Conservation (phyloP, 2,113 vertebrate species). For the Vidua chalybeata region DNA sequence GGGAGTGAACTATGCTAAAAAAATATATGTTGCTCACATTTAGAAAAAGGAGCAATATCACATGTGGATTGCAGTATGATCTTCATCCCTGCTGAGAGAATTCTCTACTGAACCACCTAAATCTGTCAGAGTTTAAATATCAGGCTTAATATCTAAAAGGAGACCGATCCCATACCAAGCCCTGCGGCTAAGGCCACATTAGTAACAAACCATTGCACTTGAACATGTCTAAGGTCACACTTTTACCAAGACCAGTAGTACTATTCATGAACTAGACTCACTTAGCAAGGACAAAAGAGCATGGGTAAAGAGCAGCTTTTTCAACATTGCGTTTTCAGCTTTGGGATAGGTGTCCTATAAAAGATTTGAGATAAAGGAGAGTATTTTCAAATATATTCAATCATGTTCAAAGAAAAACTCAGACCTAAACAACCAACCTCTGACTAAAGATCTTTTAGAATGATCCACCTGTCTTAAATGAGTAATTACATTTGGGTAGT, state of each 20-base stretch:
- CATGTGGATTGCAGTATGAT: neutral
- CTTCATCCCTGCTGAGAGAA: neutral
- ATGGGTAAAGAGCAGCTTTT: conserved; percentile 1
- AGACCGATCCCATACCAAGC: conserved; percentile 17
- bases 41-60: neutral
- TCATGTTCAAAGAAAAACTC: neutral
- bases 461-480: neutral
- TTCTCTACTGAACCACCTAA: conserved; percentile 4
- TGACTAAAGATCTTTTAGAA: neutral
- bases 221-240: conserved; percentile 42
- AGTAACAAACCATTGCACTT: conserved; percentile 56
- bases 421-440: neutral
- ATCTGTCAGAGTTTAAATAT: conserved; percentile 42
- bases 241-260: conserved; percentile 6
- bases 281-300: conserved; percentile 40
- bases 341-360: neutral
- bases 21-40: neutral
- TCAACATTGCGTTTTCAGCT: neutral
- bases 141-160: conserved; percentile 24
- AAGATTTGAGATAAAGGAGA: neutral
- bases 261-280: neutral
- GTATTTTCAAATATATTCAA: neutral
- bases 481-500: neutral
- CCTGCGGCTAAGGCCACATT: conserved; percentile 43
- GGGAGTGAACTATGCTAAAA: neutral